Evolutionary conservation across 2,797 vertebrate species (phyloP), one percentile per base, ranked within the genome.

Genomic region (Pseudomugil tenellus): DNA sequence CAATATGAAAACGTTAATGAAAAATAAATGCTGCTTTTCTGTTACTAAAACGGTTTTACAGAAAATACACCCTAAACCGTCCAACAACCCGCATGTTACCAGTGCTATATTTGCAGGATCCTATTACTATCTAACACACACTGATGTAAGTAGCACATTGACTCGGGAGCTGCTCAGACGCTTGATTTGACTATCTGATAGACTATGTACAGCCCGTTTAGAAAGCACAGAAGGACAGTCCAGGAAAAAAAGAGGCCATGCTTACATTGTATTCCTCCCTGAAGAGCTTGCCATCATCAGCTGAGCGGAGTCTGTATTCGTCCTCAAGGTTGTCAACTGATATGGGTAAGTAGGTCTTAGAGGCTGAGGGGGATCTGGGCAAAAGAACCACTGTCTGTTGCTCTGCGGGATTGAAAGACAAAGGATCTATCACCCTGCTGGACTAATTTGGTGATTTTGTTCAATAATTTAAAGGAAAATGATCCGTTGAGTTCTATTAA

Each of bases 361-460:
- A 94, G 63, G 96, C 92, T 0, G 97, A 96, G 4, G 96, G 94
- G 0, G 97, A 96, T 73, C 95, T 92, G 29, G 95, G 96, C 72
- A 99, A 95, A 72, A 99, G 93, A 89, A 98, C 97, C 76, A 98
- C 97, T n/a, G 96, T 94, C 83, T 98, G 97, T 92, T 97, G 96
- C 79, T 98, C 98, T 99, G 94, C 87, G 67, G 81, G 59, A 2
- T 62, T 49, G 63, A 21, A 17, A 64, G 16, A 57, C 12, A 31
- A 37, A 8, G 35, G 14, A 2, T 75, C 60, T 25, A 76, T 66
- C 19, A 23, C 28, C 48, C 6, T 7, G 49, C 51, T 25, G 35
- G 32, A 6, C 58, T 6, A 3, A 43, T 37, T 25, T 28, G 9
- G 8, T 23, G 2, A 2, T 37, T 26, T 58, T 3, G 5, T 58